Conservation (phyloP, 2,888 invertebrate genomes). For the Tubulanus polymorphus region DNA sequence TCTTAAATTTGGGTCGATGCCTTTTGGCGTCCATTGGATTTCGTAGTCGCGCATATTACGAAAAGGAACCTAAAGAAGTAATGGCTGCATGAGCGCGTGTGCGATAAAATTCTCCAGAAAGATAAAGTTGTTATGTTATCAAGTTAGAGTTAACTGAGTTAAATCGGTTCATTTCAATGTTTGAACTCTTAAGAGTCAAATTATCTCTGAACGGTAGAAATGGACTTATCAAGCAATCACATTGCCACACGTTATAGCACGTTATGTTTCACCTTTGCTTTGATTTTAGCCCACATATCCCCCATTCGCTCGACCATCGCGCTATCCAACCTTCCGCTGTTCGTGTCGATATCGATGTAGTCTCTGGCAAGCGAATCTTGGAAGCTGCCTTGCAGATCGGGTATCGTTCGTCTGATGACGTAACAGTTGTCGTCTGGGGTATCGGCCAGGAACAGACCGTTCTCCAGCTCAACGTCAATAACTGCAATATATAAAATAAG, state of each 20-base stretch:
- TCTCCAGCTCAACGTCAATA: slow-evolving; percentile 32
- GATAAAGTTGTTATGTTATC: no score
- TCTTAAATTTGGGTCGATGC: slow-evolving; percentile 27
- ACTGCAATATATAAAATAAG: no score
- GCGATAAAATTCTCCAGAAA: no score
- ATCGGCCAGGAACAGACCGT: slow-evolving; percentile 24
- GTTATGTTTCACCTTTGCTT: background rate
- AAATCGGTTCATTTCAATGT: no score
- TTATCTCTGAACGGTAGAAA: no score
- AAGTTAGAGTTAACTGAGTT: no score
- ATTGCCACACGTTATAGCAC: no score
- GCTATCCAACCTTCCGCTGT: slow-evolving; percentile 12
- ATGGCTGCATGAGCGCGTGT: no score
- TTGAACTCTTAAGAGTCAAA: no score
- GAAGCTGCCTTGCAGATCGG: slow-evolving; percentile 24
- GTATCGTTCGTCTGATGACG: slow-evolving; percentile 30
- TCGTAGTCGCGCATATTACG: slow-evolving; percentile 20
- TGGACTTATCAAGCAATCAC: no score
- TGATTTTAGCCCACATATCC: slow-evolving; percentile 4
- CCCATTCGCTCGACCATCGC: slow-evolving; percentile 14
- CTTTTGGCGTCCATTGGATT: slow-evolving; percentile 32
- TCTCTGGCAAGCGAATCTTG: slow-evolving; percentile 26
- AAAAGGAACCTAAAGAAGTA: slow-evolving; percentile 11
- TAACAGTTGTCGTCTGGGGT: slow-evolving; percentile 22
- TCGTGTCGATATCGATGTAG: slow-evolving; percentile 28